Conservation (phyloP, 2,797 vertebrate genomes). For the Sciurus vulgaris region DNA sequence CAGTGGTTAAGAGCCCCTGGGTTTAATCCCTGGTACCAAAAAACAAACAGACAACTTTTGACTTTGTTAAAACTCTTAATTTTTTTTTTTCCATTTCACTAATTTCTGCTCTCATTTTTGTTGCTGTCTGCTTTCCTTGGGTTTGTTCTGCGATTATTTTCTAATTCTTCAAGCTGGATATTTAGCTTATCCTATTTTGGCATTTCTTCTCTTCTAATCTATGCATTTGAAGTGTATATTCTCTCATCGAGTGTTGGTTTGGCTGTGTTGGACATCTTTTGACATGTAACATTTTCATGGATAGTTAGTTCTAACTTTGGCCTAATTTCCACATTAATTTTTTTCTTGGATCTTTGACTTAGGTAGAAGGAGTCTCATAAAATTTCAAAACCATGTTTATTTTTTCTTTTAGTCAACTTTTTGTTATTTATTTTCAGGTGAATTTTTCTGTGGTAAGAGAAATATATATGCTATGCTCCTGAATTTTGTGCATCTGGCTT, state of each 20-base stretch:
- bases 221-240: not conserved
- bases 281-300: not conserved
- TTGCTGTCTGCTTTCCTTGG: not conserved
- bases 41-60: not conserved
- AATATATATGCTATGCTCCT: not conserved
- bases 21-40: not conserved
- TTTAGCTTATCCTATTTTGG: not conserved
- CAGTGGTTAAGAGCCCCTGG: too few relatives aligned
- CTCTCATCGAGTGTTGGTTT: not conserved
- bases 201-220: constrained; percentile 12
- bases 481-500: not conserved
- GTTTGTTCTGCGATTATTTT: constrained; percentile 56
- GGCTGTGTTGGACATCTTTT: not conserved
- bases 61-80: not conserved
- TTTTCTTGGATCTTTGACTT: constrained; percentile 50
- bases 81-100: constrained; percentile 8
- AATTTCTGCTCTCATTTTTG: not conserved
- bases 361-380: not conserved
- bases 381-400: not conserved
- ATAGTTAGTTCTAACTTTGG: not conserved
- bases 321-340: constrained; percentile 37
- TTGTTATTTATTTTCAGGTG: constrained; percentile 48
- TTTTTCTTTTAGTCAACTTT: not conserved
- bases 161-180: not conserved
- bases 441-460: constrained; percentile 19